Percentiles rank a stretch among this genome's conserved stretches.
Evolutionary conservation across 2,797 vertebrate genomes (phyloP).

Genomic region (Chaenodraco wilsoni): DNA sequence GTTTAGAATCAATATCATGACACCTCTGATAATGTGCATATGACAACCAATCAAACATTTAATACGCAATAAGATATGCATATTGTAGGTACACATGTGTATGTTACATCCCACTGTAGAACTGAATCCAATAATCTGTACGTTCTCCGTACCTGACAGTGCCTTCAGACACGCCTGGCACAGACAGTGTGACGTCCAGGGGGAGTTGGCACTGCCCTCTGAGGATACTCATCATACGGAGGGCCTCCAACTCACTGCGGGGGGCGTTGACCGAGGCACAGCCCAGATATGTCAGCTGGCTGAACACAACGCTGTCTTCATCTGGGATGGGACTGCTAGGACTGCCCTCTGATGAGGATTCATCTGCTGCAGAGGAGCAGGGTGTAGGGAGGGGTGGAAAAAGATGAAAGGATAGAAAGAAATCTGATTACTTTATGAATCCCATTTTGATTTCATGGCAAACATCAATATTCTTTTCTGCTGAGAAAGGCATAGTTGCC

Average conservation of each 20-base stretch:
- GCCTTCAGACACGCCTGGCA: slow-evolving; percentile 97
- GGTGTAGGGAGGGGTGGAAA: background rate
- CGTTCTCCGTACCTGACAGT: slow-evolving; percentile 89
- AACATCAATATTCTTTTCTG: background rate
- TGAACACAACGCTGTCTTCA: slow-evolving; percentile 98
- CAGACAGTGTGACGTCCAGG: slow-evolving; percentile 94
- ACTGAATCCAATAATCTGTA: background rate
- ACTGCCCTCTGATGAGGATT: slow-evolving; percentile 82
- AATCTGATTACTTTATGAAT: slow-evolving; percentile 11
- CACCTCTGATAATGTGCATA: too few species aligned
- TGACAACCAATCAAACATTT: background rate
- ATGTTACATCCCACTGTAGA: background rate
- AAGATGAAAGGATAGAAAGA: background rate
- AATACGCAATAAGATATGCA: background rate
- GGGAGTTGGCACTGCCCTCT: slow-evolving; percentile 94
- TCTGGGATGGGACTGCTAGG: slow-evolving; percentile 91
- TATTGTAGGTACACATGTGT: background rate
- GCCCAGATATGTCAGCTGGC: slow-evolving; percentile 97
- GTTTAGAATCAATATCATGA: too few species aligned
- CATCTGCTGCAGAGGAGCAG: slow-evolving; percentile 63
- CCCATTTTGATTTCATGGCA: background rate
- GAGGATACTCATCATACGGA: slow-evolving; percentile 97
- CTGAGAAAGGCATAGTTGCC: background rate
- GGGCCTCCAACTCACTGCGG: slow-evolving; percentile 95
- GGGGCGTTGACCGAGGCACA: slow-evolving; percentile 98